Percentiles rank a stretch among this genome's conserved stretches.
Conservation (phyloP, 2,113 vertebrate species). For the Ibidorhyncha struthersii region DNA sequence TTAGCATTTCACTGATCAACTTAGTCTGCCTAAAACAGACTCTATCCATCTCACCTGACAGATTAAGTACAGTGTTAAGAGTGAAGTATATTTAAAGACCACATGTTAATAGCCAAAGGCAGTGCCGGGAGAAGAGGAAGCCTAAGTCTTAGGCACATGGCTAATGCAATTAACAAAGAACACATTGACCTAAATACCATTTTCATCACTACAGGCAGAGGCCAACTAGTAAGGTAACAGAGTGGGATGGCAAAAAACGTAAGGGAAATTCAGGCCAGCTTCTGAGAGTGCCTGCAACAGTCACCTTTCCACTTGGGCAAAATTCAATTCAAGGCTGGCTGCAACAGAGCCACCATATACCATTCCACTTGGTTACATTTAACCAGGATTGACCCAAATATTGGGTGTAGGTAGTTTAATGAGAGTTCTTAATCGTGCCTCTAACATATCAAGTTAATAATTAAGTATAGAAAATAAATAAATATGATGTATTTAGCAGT, state of each 20-base stretch:
- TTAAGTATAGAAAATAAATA: neutral
- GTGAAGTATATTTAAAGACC: constrained; percentile 32
- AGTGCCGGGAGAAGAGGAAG: constrained; percentile 8
- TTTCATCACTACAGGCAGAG: neutral
- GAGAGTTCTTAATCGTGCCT: neutral
- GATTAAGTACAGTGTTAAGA: constrained; percentile 26
- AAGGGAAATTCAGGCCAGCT: neutral
- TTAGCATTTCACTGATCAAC: neutral
- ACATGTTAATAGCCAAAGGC: constrained; percentile 39
- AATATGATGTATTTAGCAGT: neutral
- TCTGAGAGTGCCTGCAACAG: neutral
- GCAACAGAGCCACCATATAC: neutral
- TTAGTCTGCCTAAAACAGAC: constrained; percentile 7
- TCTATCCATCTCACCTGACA: constrained; percentile 21
- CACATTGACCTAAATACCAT: constrained; percentile 66
- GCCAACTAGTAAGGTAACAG: neutral
- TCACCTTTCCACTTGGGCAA: neutral
- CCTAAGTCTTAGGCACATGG: constrained; percentile 70
- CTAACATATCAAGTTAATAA: neutral
- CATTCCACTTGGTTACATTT: neutral
- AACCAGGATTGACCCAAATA: neutral
- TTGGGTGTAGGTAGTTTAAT: neutral
- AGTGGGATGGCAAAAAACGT: neutral
- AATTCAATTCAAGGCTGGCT: neutral
- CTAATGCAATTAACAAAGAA: constrained; percentile 80